These are phyloP conservation scores for Glossophaga mutica DNA, from an alignment of 2,797 vertebrate genomes.

Conservation along the genomic window DNA sequence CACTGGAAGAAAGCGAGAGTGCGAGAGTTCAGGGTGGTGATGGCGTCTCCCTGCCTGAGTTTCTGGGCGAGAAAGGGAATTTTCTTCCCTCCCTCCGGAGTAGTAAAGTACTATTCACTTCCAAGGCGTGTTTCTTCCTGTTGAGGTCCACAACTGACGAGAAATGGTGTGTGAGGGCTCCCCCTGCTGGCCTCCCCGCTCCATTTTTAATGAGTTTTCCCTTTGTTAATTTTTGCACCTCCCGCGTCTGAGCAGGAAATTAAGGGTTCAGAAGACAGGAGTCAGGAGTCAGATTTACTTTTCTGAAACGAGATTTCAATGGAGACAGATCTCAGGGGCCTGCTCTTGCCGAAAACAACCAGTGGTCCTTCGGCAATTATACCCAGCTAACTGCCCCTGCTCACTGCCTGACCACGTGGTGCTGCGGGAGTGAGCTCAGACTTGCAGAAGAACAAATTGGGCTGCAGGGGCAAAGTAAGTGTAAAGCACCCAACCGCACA, in stretches of 20 bases:
- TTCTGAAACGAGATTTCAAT: neutral
- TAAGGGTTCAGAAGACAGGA: neutral
- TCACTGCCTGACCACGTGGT: neutral
- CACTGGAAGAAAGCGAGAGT: neutral
- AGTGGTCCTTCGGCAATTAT: neutral
- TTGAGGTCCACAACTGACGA: neutral
- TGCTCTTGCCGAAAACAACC: neutral
- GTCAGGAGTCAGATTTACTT: neutral
- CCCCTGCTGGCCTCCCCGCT: neutral
- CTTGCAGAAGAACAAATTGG: neutral
- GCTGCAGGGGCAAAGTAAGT: neutral
- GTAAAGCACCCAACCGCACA: neutral
- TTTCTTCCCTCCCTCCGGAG: neutral
- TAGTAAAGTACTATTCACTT: neutral
- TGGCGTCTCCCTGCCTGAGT: neutral
- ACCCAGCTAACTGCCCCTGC: neutral
- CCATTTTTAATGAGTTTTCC: neutral
- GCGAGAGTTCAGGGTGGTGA: neutral
- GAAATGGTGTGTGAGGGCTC: neutral
- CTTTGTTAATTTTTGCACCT: neutral
- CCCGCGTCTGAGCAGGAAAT: neutral
- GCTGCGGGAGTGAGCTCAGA: neutral
- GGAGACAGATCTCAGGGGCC: neutral
- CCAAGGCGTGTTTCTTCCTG: neutral
- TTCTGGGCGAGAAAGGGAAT: neutral